These are phyloP conservation scores for Trilocha varians DNA, from an alignment of 2,888 invertebrate species.

Conservation along the genomic window DNA sequence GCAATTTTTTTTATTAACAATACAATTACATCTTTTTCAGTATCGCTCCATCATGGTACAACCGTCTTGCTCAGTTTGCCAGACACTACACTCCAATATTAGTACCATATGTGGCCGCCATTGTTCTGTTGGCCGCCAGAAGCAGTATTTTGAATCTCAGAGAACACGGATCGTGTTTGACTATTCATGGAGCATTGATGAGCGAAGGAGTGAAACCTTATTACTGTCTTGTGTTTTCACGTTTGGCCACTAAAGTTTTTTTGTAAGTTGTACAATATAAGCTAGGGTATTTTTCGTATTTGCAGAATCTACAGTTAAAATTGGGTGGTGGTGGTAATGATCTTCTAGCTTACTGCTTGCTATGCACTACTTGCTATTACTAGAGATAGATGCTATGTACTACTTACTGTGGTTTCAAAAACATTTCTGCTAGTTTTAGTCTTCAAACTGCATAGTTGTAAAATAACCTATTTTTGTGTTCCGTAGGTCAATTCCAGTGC, in stretches of 20 bases:
- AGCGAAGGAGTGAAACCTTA: slow-evolving; percentile 73
- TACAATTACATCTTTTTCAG: slow-evolving; percentile 37
- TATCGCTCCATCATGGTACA: slow-evolving; percentile 71
- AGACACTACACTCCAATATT: slow-evolving; percentile 78
- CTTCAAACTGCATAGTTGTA: background rate
- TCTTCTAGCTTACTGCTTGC: background rate
- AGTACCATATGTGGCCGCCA: slow-evolving; percentile 77
- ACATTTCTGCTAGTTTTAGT: background rate
- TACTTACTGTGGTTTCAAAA: no score
- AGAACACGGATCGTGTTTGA: slow-evolving; percentile 39
- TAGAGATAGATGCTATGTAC: no score
- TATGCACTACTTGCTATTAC: no score
- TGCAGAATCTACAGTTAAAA: background rate
- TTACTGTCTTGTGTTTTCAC: slow-evolving; percentile 64
- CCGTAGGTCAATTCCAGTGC: slow-evolving; percentile 43
- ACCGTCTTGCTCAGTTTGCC: slow-evolving; percentile 76
- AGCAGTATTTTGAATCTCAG: slow-evolving; percentile 31
- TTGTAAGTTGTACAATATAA: no score
- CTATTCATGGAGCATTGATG: slow-evolving; percentile 72
- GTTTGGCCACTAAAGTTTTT: slow-evolving; percentile 51
- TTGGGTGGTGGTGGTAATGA: background rate
- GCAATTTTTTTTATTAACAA: background rate
- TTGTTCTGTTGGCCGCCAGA: slow-evolving; percentile 75
- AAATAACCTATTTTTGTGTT: background rate
- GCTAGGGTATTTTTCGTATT: slow-evolving; percentile 6